Evolutionary conservation across 1,140 invertebrate genomes (phyloP), one percentile per base, ranked within the genome.

Genomic region (Centruroides sculpturatus): DNA sequence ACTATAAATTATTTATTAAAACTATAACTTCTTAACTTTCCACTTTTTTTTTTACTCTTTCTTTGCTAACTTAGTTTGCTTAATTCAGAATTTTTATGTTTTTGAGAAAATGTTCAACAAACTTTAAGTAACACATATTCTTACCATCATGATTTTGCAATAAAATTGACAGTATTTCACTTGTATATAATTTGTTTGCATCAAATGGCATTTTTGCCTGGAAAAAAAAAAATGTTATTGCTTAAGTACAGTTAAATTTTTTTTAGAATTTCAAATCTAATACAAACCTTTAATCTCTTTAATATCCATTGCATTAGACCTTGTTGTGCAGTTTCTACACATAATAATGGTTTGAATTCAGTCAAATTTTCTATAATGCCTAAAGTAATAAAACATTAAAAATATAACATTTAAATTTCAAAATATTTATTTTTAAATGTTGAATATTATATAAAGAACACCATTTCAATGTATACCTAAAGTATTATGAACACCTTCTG

Each of bases 401-500:
- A 41, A 41, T 8, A 41, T 41, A 41, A 41, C 0, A 41, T 41
- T 41, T 41, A 41, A 41, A 41, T 41, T 41, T 0, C 41, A 41
- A 41, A 41, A 41, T 23, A 41, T 41, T 41, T 41, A 41, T 41
- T 6, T 8, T 8, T 41, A 8, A 41, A 41, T 41, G 41, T 41
- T 41, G n/a, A 41, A 59, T 55, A 35, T 35, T 10, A 47, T 11
- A 50, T 34, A 6, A 41, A 41, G 5, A 41, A 59, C 35, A 52
- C 8, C 41, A 41, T 41, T 41, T 41, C 41, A 41, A 41, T 13
- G 35, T 35, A 60, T 77, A 86, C 87, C 85, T 68, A 99, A 77
- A 12, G 92, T 90, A 71, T 98, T 96, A 72, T 96, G 91, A 23
- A 99, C 90, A 55, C 94, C 96, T 75, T 98, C 93, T 54, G 86